These are phyloP conservation scores for Pandion haliaetus DNA, from an alignment of 2,113 vertebrate genomes.

Conservation along the genomic window DNA sequence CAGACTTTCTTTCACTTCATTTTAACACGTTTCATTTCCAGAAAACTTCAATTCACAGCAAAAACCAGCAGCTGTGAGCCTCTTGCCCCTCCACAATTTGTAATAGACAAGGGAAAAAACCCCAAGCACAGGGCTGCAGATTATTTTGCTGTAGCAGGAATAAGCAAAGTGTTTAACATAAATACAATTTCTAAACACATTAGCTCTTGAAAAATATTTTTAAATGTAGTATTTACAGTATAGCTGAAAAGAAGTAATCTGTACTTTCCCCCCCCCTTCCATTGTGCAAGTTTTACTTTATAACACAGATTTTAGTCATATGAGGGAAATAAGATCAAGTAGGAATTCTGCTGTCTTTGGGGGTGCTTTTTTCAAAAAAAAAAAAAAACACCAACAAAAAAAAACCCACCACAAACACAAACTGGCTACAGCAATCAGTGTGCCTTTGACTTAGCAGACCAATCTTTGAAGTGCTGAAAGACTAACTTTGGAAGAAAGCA, in stretches of 20 bases:
- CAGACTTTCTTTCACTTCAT: background rate
- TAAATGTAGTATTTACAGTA: background rate
- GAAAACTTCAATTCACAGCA: background rate
- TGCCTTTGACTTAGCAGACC: background rate
- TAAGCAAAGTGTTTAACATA: background rate
- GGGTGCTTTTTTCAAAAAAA: background rate
- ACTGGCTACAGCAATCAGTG: background rate
- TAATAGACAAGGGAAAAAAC: background rate
- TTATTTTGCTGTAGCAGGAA: background rate
- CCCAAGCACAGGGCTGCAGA: background rate
- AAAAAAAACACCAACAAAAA: background rate
- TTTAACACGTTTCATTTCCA: background rate
- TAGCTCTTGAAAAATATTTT: background rate
- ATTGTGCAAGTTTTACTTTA: background rate
- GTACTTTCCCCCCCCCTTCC: background rate
- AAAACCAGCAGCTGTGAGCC: background rate
- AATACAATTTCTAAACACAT: background rate
- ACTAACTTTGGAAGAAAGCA: constrained; percentile 9
- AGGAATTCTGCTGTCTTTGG: background rate
- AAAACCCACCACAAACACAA: background rate
- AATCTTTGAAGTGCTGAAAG: constrained; percentile 36
- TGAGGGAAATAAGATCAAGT: background rate
- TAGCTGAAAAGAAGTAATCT: background rate
- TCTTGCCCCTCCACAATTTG: background rate
- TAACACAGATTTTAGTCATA: background rate